These are phyloP conservation scores for Drosophila atripex DNA, from an alignment of 2,888 invertebrate genomes.

Conservation along the genomic window DNA sequence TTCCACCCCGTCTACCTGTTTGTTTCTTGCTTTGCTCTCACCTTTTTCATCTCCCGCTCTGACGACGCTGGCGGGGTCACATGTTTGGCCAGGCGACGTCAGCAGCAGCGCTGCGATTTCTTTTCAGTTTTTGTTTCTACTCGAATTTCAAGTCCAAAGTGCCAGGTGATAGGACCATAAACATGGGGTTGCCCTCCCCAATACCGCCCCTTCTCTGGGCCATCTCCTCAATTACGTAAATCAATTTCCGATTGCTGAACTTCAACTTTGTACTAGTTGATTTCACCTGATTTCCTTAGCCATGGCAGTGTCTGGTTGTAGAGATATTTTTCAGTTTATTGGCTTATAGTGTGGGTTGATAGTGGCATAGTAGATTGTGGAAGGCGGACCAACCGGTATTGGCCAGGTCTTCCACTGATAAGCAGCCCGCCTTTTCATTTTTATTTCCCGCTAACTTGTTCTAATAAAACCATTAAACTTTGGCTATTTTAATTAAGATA, in stretches of 20 bases:
- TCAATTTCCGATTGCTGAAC: conserved; percentile 36
- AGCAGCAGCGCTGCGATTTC: conserved; percentile 27
- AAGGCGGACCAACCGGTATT: conserved; percentile 27
- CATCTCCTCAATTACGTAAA: conserved; percentile 18
- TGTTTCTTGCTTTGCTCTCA: conserved; percentile 33
- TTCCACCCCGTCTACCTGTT: conserved; percentile 4
- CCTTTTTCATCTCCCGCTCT: conserved; percentile 6
- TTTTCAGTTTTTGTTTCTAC: conserved; percentile 18
- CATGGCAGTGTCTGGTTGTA: neutral
- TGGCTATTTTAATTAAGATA: neutral
- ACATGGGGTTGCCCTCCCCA: neutral
- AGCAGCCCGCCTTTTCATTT: conserved; percentile 34
- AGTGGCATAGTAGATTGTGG: neutral
- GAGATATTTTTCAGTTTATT: conserved; percentile 41
- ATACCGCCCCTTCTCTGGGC: neutral
- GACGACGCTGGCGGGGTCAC: conserved; percentile 51
- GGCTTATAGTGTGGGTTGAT: conserved; percentile 22
- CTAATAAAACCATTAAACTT: conserved; percentile 19
- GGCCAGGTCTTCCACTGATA: conserved; percentile 32
- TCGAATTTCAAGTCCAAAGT: conserved; percentile 42
- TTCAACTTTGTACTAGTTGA: conserved; percentile 11
- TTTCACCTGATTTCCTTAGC: conserved; percentile 6
- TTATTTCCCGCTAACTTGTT: conserved; percentile 38
- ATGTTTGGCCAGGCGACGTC: conserved; percentile 64
- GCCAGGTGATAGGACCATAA: conserved; percentile 30